Conservation (phyloP, 2,888 invertebrate species). For the Phyllotreta cruciferae region DNA sequence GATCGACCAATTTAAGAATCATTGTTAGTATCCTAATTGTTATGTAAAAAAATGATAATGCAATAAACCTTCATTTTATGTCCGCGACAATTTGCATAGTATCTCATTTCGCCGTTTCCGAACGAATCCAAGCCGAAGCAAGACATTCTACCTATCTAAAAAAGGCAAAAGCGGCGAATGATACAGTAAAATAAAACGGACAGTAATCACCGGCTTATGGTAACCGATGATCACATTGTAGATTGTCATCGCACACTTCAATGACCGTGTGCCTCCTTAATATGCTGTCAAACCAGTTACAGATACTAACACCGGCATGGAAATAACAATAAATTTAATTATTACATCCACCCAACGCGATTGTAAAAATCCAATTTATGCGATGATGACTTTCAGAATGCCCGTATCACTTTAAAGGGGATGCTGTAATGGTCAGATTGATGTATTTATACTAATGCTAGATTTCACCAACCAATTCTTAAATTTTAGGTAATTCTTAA, state of each 20-base stretch:
- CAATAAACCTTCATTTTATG: no score
- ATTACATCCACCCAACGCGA: constrained; percentile 24
- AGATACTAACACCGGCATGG: constrained; percentile 32
- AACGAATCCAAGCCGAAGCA: constrained; percentile 23
- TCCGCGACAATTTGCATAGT: constrained; percentile 4
- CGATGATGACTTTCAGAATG: not conserved
- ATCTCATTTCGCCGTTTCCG: constrained; percentile 14
- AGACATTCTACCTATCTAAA: constrained; percentile 21
- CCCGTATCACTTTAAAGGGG: no score
- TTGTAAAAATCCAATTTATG: constrained; percentile 19
- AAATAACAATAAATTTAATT: constrained; percentile 36
- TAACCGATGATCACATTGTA: constrained; percentile 42
- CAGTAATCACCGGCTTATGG: constrained; percentile 30
- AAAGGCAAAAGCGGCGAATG: constrained; percentile 25
- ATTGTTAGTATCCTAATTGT: no score
- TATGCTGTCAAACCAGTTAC: constrained; percentile 40
- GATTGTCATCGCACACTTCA: constrained; percentile 45
- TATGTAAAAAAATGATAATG: no score
- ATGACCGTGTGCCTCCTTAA: constrained; percentile 41
- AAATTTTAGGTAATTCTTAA: no score
- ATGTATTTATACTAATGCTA: no score
- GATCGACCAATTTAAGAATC: no score
- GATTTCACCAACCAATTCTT: no score
- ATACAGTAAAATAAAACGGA: constrained; percentile 30
- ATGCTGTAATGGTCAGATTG: no score